Evolutionary conservation across 2,797 vertebrate genomes (phyloP).

Genomic region (Euphonia xanthogaster): DNA sequence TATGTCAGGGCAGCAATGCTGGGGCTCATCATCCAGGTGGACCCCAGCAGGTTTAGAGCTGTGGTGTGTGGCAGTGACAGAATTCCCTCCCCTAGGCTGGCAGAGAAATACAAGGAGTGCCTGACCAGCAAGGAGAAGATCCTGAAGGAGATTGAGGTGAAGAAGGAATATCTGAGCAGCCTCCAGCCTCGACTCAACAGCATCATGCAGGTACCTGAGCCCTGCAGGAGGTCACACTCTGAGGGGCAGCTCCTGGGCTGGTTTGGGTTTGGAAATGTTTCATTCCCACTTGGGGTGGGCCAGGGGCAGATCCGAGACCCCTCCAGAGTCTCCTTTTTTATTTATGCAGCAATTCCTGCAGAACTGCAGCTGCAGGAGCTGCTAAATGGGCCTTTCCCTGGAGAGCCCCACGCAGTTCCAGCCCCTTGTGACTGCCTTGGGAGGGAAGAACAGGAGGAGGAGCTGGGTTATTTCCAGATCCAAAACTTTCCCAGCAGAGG

Average conservation of each 20-base stretch:
- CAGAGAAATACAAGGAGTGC: conserved; percentile 93
- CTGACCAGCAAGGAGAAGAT: conserved; percentile 93
- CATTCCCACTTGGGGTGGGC: fast-evolving
- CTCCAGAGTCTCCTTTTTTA: not conserved
- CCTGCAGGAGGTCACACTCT: not conserved
- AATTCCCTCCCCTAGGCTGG: conserved; percentile 78
- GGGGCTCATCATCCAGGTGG: not conserved
- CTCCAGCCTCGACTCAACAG: conserved; percentile 94
- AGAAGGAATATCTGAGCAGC: conserved; percentile 95
- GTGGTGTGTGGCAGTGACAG: not conserved
- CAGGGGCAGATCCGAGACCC: fast-evolving
- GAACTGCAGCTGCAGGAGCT: not conserved
- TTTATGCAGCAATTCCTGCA: not conserved
- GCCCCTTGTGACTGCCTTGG: not conserved
- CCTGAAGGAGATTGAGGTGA: conserved; percentile 94
- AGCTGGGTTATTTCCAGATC: conserved; percentile 32
- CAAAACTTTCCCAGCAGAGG: not conserved
- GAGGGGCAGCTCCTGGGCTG: not conserved
- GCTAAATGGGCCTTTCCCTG: not conserved
- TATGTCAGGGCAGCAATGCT: not conserved
- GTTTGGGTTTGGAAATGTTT: not conserved
- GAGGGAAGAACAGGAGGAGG: not conserved
- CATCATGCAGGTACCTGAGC: conserved; percentile 91
- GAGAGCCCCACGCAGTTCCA: not conserved
- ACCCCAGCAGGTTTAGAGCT: not conserved